Conservation (phyloP, 2,888 invertebrate species). For the Iselma pallidipennis region DNA sequence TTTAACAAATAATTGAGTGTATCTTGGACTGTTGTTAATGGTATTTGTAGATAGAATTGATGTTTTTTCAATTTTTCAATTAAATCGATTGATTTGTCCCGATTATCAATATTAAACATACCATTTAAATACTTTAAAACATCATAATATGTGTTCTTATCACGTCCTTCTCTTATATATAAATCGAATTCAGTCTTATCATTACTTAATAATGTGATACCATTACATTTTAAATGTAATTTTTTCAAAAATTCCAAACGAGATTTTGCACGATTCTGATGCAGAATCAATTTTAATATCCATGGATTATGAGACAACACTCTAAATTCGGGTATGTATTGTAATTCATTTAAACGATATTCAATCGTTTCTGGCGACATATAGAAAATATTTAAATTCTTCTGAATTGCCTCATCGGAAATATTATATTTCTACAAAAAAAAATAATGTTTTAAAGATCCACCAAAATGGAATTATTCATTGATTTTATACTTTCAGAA, state of each 20-base stretch:
- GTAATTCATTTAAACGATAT: constrained; percentile 62
- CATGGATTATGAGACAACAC: constrained; percentile 65
- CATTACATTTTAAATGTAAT: constrained; percentile 57
- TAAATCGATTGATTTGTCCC: constrained; percentile 34
- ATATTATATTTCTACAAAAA: constrained; percentile 61
- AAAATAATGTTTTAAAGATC: neutral
- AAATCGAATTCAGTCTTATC: constrained; percentile 47
- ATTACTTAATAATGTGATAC: constrained; percentile 54
- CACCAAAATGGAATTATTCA: neutral
- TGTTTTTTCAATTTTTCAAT: constrained; percentile 59
- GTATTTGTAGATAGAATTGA: constrained; percentile 67
- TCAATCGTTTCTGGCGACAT: constrained; percentile 63
- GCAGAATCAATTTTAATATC: constrained; percentile 59
- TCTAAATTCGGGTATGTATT: constrained; percentile 63
- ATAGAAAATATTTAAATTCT: constrained; percentile 62
- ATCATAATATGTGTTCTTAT: constrained; percentile 59
- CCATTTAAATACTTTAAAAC: constrained; percentile 53
- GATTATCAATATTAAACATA: constrained; percentile 46
- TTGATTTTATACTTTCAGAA: constrained; percentile 54
- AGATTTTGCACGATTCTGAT: constrained; percentile 57
- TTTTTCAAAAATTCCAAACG: constrained; percentile 60
- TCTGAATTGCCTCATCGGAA: constrained; percentile 58
- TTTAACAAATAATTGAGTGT: constrained; percentile 62
- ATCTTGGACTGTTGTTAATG: constrained; percentile 62
- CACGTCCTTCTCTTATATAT: constrained; percentile 59